Evolutionary conservation across 2,113 vertebrate genomes (phyloP), one percentile per base, ranked within the genome.

Genomic region (Elachura formosa): DNA sequence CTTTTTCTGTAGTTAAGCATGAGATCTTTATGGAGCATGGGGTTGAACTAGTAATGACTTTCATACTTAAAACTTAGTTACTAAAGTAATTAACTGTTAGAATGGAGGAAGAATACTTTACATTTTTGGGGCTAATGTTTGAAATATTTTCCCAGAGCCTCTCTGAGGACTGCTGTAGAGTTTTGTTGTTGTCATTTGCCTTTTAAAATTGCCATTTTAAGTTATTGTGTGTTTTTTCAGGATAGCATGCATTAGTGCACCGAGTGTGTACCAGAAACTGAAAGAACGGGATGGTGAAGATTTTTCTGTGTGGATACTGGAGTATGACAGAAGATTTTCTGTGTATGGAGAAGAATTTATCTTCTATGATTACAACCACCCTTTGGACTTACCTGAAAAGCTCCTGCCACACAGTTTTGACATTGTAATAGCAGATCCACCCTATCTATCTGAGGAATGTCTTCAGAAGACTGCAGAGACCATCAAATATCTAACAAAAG

Each of bases 181-280:
- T 49, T 54, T 55, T 78, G 17, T 69, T 66, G n/a, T 72, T 78
- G 21, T 26, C 51, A n/a, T 59, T 94, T 80, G 33, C 28, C 52
- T 80, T 88, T 90, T 85, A 67, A 82, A 74, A 59, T 76, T 5
- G 17, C 24, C 61, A 24, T 76, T 82, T 82, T 36, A 45, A 68
- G 38, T 86, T 89, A 12, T 11, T 78, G 3, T 11, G 61, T 71
- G 52, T 63, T 80, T 76, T 96, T 94, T 77, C 97, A 99, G 99
- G 95, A 98, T 99, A 67, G 99, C 99, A 0, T 99, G 99, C 48
- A 51, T 99, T 89, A 99, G 99, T 12, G 97, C 98, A 3, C 99
- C 99, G 6, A 99, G 99, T 8, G 98, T 99, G 34, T 99, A 99
- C 97, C 99, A 99, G 98, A 99, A 99, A 91, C 94, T 99, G 88